phyloP scores from a whole-genome alignment of 2,888 invertebrate species.

The Plutella xylostella region DNA sequence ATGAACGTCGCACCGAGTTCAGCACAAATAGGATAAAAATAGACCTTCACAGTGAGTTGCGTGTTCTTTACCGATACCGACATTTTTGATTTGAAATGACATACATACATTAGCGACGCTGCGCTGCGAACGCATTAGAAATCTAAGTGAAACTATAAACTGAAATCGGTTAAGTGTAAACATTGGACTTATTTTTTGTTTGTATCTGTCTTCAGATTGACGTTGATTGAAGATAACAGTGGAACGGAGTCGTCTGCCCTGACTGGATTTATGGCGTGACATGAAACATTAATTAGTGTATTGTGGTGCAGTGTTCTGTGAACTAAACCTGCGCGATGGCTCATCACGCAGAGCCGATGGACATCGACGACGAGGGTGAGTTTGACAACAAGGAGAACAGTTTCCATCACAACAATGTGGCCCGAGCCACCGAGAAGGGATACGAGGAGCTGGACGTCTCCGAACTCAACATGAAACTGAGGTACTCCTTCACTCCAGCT shows the following conservation, averaged over 20 bases:
- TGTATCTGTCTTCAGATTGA: slow-evolving; percentile 30
- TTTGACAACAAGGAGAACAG: slow-evolving; percentile 60
- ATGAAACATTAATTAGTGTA: slow-evolving; percentile 15
- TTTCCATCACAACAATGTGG: slow-evolving; percentile 45
- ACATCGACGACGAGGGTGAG: slow-evolving; percentile 44
- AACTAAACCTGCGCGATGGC: slow-evolving; percentile 34
- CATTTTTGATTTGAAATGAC: slow-evolving; percentile 65
- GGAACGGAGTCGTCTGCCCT: background rate
- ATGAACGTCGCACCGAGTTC: slow-evolving; percentile 44
- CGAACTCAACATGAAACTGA: slow-evolving; percentile 55
- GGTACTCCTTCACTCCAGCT: slow-evolving; percentile 52
- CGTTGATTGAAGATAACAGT: slow-evolving; percentile 21
- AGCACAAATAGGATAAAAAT: slow-evolving; percentile 60
- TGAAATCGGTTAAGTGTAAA: slow-evolving; percentile 50
- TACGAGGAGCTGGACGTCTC: slow-evolving; percentile 58
- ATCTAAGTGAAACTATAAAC: slow-evolving; percentile 56
- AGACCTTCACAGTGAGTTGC: slow-evolving; percentile 58
- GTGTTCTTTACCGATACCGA: slow-evolving; percentile 33
- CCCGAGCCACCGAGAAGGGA: slow-evolving; percentile 49
- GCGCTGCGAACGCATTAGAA: slow-evolving; percentile 48
- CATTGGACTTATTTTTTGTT: slow-evolving; percentile 46
- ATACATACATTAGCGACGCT: slow-evolving; percentile 54
- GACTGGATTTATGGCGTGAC: background rate
- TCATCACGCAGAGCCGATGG: slow-evolving; percentile 52
- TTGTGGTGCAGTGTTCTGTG: slow-evolving; percentile 15